Evolutionary conservation across 2,113 vertebrate genomes (phyloP).

Genomic region (Pogona vitticeps): DNA sequence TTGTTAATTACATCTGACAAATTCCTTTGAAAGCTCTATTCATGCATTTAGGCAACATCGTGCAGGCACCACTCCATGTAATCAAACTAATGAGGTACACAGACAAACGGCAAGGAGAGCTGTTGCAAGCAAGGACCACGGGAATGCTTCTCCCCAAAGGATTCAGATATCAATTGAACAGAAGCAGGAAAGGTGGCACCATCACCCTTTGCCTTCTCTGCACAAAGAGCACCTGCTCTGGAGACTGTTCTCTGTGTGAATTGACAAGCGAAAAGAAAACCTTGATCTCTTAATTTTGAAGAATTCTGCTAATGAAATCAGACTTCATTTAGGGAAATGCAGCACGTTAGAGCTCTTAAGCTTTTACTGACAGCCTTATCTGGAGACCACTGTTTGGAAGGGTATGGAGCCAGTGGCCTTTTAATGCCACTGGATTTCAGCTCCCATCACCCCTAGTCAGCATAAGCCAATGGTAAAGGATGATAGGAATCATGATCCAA

Average conservation of each 20-base stretch:
- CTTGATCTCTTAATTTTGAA: not conserved
- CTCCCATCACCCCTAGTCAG: too few relatives aligned
- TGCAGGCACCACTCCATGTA: conserved; percentile 29
- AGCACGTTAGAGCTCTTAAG: not conserved
- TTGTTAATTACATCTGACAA: conserved; percentile 49
- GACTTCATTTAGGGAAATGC: not conserved
- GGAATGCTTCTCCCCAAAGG: not conserved
- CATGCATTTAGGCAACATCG: conserved; percentile 58
- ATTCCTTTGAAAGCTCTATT: conserved; percentile 46
- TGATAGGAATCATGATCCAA: too few relatives aligned
- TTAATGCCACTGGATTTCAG: too few relatives aligned
- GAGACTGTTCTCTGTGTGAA: rapidly evolving
- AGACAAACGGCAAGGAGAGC: conserved; percentile 42
- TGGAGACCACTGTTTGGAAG: too few relatives aligned
- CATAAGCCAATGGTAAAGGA: too few relatives aligned
- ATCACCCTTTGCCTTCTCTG: not conserved
- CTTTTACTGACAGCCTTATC: not conserved
- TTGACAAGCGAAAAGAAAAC: not conserved
- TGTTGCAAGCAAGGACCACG: rapidly evolving
- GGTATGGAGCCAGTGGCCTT: too few relatives aligned
- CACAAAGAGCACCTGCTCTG: rapidly evolving
- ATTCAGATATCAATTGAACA: not conserved
- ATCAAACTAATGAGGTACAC: conserved; percentile 25
- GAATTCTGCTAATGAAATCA: rapidly evolving
- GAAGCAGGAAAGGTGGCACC: not conserved